Percentiles rank a stretch among this genome's conserved stretches.
phyloP scores from a whole-genome alignment of 2,113 vertebrate species.

The Carettochelys insculpta region DNA sequence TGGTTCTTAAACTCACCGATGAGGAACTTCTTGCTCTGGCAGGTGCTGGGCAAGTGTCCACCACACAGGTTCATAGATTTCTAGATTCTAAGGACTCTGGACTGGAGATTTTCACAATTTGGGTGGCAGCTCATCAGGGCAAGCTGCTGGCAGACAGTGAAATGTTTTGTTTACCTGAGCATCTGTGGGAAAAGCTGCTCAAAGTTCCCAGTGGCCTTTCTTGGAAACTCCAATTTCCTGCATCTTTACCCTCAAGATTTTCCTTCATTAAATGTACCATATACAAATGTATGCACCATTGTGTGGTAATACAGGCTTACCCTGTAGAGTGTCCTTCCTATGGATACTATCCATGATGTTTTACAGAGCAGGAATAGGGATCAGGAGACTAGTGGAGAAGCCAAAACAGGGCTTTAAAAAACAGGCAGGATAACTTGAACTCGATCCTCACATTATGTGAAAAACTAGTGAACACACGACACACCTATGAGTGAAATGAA shows the following conservation, averaged over 20 bases:
- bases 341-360: background rate
- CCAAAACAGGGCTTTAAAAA: background rate
- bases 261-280: background rate
- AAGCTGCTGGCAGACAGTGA: too few relatives aligned
- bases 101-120: too few relatives aligned
- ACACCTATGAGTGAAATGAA: conserved; percentile 6
- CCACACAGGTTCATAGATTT: background rate
- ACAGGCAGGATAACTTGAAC: background rate
- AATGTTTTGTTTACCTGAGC: too few relatives aligned
- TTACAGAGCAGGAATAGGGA: background rate
- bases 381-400: background rate
- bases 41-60: background rate
- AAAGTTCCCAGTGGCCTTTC: too few relatives aligned
- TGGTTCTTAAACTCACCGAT: background rate
- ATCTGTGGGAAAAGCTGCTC: too few relatives aligned
- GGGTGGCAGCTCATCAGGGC: too few relatives aligned
- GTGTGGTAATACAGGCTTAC: background rate
- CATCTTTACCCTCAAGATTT: background rate
- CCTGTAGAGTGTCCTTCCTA: background rate
- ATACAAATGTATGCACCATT: background rate
- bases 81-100: background rate
- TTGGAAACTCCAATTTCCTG: background rate
- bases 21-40: background rate
- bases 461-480: background rate
- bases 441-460: background rate